Evolutionary conservation across 2,888 invertebrate genomes (phyloP), one percentile per base, ranked within the genome.

Genomic region (Nephrotoma flavescens): DNA sequence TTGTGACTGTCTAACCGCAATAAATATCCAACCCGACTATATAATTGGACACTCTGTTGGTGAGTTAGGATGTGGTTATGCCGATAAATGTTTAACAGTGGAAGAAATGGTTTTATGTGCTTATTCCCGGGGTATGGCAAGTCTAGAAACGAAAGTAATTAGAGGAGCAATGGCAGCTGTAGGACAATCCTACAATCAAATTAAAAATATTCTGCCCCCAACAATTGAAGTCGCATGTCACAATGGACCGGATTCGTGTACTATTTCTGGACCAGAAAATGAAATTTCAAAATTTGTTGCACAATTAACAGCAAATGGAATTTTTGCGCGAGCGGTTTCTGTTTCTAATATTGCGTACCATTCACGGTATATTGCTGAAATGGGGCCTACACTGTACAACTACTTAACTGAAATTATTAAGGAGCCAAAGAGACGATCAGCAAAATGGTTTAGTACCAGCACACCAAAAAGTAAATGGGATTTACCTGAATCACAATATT

Each of bases 21-120:
- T 94, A 31, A 94, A 94, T 12, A 91, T 96, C 44, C 91, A 92
- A 86, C 95, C 96, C 7, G 96, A 96, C 90, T 94, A 94, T 45
- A 94, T 96, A 88, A 94, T 96, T 88, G 96, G 99, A 1, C 98
- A 98, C 91, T 98, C 98, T 9, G 97, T 97, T 0, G 99, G 99
- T 41, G 99, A 99, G 91, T 92, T 99, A 6, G 98, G 97, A 0
- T 98, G 99, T 91, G 98, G 97, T 0, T 99, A 99, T 92, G 98
- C 97, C 2, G 99, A 99, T 91, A 97, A 97, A 0, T 96, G 97
- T 88, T 94, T 98, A 88, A 96, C 97, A 0, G 94, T 95, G 0
- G 96, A 97, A 89, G 96, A 98, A 92, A 96, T 96, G 93, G 95
- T 98, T 87, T 91, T 97, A 7, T 94, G 95, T 0, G 96, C 97